Percentiles rank a stretch among this genome's conserved stretches.
phyloP scores from a whole-genome alignment of 2,113 vertebrate genomes.

The Nothocercus nigrocapillus region DNA sequence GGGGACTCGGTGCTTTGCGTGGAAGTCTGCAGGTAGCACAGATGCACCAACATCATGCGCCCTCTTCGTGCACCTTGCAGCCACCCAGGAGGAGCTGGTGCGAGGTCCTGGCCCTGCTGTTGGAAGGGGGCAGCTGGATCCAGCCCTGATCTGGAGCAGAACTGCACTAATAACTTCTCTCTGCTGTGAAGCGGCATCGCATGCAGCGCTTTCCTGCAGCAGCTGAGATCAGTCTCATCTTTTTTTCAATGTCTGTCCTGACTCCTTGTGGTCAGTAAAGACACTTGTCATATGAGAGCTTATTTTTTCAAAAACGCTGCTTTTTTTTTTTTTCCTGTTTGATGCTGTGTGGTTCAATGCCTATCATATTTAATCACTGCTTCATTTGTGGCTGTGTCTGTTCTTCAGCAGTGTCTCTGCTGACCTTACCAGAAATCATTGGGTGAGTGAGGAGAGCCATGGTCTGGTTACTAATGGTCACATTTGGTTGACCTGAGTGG shows the following conservation, averaged over 20 bases:
- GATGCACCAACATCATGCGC: neutral
- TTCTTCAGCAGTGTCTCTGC: neutral
- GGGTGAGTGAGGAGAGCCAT: fast-evolving
- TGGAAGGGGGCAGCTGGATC: neutral
- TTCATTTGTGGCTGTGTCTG: neutral
- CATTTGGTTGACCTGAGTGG: neutral
- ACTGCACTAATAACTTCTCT: neutral
- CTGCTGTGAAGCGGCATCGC: neutral
- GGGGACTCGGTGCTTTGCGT: neutral
- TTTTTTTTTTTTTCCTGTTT: neutral
- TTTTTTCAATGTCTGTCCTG: slow-evolving; percentile 26
- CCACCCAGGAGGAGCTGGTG: neutral
- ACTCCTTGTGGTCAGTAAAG: slow-evolving; percentile 50
- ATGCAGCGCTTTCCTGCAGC: neutral
- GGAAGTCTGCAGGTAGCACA: neutral
- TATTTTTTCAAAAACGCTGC: neutral
- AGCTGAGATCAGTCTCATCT: neutral
- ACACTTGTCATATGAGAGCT: neutral
- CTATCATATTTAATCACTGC: neutral
- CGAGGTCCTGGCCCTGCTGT: neutral
- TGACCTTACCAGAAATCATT: neutral
- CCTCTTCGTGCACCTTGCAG: neutral
- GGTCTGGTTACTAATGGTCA: neutral
- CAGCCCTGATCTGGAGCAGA: neutral
- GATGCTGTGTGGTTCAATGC: no score